Conservation (phyloP, 2,113 vertebrate species). For the Dascyllus trimaculatus region DNA sequence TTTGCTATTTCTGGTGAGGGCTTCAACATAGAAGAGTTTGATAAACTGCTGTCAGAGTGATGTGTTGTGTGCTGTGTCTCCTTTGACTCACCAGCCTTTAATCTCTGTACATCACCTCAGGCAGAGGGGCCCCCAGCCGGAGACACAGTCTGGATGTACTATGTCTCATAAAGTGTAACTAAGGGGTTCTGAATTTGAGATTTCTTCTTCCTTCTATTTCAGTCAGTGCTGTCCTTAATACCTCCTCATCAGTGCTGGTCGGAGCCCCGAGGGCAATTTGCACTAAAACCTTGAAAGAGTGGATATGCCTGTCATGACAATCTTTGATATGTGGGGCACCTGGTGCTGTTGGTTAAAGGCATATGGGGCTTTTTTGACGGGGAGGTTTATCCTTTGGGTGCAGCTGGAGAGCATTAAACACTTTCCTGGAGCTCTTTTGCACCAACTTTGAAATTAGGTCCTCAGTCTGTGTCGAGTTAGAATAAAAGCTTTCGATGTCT, state of each 20-base stretch:
- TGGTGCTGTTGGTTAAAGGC: slow-evolving; percentile 41
- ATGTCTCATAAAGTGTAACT: slow-evolving; percentile 17
- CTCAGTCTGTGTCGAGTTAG: slow-evolving; percentile 1
- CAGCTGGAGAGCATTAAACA: slow-evolving; percentile 62
- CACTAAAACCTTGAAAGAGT: slow-evolving; percentile 46
- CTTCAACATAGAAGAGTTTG: neutral
- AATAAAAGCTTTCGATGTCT: slow-evolving; percentile 9
- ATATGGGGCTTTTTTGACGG: slow-evolving; percentile 32
- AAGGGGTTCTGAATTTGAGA: slow-evolving; percentile 28
- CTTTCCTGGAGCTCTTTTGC: slow-evolving; percentile 30
- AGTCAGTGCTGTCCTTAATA: slow-evolving; percentile 48
- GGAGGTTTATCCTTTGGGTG: slow-evolving; percentile 32
- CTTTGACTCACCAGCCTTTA: slow-evolving; percentile 19
- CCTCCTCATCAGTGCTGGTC: slow-evolving; percentile 38
- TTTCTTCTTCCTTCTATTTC: slow-evolving; percentile 38
- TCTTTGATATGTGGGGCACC: slow-evolving; percentile 58
- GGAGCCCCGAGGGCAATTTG: slow-evolving; percentile 50
- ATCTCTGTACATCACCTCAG: slow-evolving; percentile 15
- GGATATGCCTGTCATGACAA: slow-evolving; percentile 21
- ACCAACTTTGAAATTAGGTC: slow-evolving; percentile 37
- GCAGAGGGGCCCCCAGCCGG: slow-evolving; percentile 11
- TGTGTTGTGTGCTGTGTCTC: neutral
- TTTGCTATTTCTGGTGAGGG: neutral
- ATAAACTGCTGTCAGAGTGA: slow-evolving; percentile 12
- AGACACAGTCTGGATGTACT: slow-evolving; percentile 6